Evolutionary conservation across 2,797 vertebrate genomes (phyloP).

Genomic region (Antrozous pallidus): DNA sequence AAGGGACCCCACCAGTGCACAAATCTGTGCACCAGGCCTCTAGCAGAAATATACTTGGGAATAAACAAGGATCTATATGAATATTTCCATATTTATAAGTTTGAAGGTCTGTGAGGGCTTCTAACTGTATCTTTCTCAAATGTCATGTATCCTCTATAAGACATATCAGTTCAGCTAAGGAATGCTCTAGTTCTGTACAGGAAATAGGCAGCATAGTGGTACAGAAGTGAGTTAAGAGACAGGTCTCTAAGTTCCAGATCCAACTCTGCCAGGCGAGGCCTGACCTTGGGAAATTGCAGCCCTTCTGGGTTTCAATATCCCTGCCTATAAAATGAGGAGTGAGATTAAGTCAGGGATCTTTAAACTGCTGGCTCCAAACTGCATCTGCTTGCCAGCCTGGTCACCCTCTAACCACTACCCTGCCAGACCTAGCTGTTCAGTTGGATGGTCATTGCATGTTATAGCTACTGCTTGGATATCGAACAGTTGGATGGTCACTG

Average conservation of each 20-base stretch:
- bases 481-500: too few species aligned
- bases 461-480: too few species aligned
- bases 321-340: not conserved
- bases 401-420: too few species aligned
- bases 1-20: too few species aligned
- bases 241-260: not conserved
- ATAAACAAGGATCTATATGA: not conserved
- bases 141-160: not conserved
- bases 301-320: not conserved
- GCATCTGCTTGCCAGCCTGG: too few species aligned
- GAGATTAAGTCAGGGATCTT: not conserved
- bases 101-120: not conserved
- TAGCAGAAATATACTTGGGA: not conserved
- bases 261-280: not conserved
- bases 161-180: not conserved
- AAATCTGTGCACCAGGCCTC: too few species aligned
- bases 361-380: too few species aligned
- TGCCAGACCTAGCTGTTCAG: too few species aligned
- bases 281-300: not conserved
- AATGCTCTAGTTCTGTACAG: not conserved
- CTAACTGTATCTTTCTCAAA: not conserved
- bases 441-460: too few species aligned
- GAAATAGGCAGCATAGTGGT: fast-evolving
- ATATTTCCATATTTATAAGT: not conserved
- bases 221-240: not conserved